These are phyloP conservation scores for Oryzias dopingdopingensis DNA, from an alignment of 2,797 vertebrate species.

Conservation along the genomic window DNA sequence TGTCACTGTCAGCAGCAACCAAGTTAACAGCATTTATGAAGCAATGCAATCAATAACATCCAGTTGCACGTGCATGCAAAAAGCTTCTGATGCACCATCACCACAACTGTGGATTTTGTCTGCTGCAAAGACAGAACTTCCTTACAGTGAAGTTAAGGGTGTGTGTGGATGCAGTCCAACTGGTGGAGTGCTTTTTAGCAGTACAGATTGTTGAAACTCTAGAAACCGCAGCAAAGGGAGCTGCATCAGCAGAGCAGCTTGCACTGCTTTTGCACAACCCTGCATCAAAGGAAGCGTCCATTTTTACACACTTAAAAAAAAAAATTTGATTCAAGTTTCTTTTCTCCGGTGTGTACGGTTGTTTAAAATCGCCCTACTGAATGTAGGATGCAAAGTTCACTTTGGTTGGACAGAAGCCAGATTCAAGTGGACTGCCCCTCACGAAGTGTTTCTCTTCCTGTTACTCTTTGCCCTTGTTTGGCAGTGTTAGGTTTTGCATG, in stretches of 20 bases:
- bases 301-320: constrained; percentile 10
- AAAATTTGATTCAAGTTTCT: constrained; percentile 8
- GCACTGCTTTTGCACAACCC: constrained; percentile 39
- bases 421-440: constrained; percentile 32
- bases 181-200: too few species aligned
- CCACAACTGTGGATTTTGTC: too few species aligned
- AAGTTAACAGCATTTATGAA: background rate
- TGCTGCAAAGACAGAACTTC: background rate
- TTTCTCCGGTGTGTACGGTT: background rate
- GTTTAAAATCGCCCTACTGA: constrained; percentile 2
- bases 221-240: constrained; percentile 53
- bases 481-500: constrained; percentile 10
- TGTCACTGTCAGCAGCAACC: background rate
- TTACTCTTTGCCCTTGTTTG: constrained; percentile 27
- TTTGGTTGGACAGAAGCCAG: background rate
- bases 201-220: constrained; percentile 20
- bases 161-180: constrained; percentile 5
- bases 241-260: constrained; percentile 48
- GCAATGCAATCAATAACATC: too few species aligned
- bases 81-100: too few species aligned
- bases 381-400: constrained; percentile 30
- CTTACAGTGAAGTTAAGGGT: background rate
- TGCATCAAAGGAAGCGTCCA: constrained; percentile 42
- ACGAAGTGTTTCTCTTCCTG: constrained; percentile 35
- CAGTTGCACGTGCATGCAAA: too few species aligned